Evolutionary conservation across 2,888 invertebrate genomes (phyloP).

Genomic region (Alentia gelatinosa): DNA sequence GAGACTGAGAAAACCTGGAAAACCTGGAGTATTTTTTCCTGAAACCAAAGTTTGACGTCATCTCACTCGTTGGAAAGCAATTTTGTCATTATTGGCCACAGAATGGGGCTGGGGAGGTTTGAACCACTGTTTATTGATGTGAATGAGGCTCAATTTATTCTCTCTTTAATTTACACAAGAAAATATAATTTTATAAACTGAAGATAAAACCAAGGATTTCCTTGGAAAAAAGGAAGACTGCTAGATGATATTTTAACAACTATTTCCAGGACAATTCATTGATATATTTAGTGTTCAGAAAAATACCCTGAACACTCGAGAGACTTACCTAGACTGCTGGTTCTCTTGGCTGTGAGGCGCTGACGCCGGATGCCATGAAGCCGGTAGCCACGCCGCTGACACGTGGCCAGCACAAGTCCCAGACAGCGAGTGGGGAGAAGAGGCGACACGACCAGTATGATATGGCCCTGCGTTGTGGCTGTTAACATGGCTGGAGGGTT

Average conservation of each 20-base stretch:
- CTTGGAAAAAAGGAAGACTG: not conserved
- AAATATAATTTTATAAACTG: not conserved
- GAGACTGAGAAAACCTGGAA: too few species aligned
- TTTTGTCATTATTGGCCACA: too few species aligned
- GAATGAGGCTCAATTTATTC: too few species aligned
- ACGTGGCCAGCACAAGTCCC: constrained; percentile 73
- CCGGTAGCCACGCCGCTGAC: constrained; percentile 75
- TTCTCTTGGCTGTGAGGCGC: constrained; percentile 70
- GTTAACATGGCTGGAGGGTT: constrained; percentile 73
- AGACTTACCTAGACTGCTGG: constrained; percentile 71
- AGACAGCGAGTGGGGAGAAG: constrained; percentile 73
- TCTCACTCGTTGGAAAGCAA: too few species aligned
- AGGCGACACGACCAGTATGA: constrained; percentile 74
- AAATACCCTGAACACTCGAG: not conserved
- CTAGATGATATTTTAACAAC: not conserved
- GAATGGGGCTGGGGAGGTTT: too few species aligned
- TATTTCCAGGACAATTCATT: not conserved
- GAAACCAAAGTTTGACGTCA: too few species aligned
- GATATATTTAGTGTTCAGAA: not conserved
- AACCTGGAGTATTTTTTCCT: too few species aligned
- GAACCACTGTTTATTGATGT: too few species aligned
- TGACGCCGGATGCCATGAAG: constrained; percentile 72
- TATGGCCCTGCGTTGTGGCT: constrained; percentile 71
- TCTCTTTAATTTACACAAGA: too few species aligned
- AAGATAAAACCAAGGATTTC: not conserved